Evolutionary conservation across 2,888 invertebrate genomes (phyloP), one percentile per base, ranked within the genome.

Genomic region (Ochlodes sylvanus): DNA sequence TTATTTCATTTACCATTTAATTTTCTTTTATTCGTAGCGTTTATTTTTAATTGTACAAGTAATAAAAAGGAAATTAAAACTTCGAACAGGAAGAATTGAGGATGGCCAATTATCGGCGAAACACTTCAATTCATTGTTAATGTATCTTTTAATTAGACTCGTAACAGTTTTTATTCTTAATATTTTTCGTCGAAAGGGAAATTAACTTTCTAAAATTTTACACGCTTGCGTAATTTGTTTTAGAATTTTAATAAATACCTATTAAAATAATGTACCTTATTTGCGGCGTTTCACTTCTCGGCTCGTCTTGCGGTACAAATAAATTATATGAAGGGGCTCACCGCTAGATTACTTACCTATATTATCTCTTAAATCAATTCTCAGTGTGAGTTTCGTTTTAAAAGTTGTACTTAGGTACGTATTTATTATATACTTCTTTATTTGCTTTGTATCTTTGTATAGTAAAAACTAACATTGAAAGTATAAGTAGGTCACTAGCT

Each of bases 131-230:
- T 27, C 60, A 66, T 54, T 41, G 19, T 7, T 55, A 47, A 60
- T 42, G 52, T 19, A 54, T 42, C 55, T 21, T 38, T 44, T 61
- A 50, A 58, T 65, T 65, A 55, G n/a, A 60, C 27, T 27, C 17
- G n/a, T 32, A 58, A 66, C 34, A 27, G 15, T 52, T 41, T 66
- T 42, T 60, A 34, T 34, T 60, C 41, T 50, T 66, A 42, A 58
- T 58, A 66, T 58, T 54, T 65, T 65, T 61, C 41, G 44, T 66
- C 42, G 44, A 54, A 60, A 55, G 60, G 60, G 54, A 66, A 67
- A 67, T 67, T 67, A 55, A 61, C 66, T 67, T 67, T 67, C 66
- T 60, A 67, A 66, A 60, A 42, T 60, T 61, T 54, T 60, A 60
- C 52, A 34, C 60, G 66, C 27, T 52, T n/a, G 66, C 34, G 54